Evolutionary conservation across 2,888 invertebrate species (phyloP).

Genomic region (Dinocampus coccinellae): DNA sequence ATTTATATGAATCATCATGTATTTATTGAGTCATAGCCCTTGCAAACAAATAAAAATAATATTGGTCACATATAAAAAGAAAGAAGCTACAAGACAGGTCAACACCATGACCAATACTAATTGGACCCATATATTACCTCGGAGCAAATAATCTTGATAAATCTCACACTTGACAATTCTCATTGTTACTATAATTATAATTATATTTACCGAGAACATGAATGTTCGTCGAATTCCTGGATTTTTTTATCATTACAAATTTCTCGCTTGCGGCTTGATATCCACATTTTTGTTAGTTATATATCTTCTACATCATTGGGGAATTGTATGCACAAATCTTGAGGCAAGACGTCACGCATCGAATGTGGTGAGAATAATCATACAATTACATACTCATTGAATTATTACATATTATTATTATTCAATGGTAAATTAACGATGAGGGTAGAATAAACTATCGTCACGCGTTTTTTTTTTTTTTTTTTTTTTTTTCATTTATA

Average conservation of each 20-base stretch:
- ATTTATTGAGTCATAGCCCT: background rate
- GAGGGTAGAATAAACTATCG: no score
- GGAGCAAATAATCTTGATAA: background rate
- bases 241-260: constrained; percentile 61
- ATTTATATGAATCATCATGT: background rate
- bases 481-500: background rate
- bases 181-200: background rate
- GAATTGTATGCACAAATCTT: constrained; percentile 73
- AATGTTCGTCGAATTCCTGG: constrained; percentile 62
- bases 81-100: no score
- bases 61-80: no score
- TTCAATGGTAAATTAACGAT: background rate
- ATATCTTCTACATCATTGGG: constrained; percentile 73
- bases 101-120: no score
- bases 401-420: background rate
- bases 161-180: background rate
- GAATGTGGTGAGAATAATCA: constrained; percentile 71
- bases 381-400: background rate
- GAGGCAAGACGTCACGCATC: constrained; percentile 74
- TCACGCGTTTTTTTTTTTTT: background rate
- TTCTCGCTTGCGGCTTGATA: constrained; percentile 54
- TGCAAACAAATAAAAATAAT: background rate
- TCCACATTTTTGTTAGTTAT: constrained; percentile 65
- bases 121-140: background rate
- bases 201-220: constrained; percentile 46